phyloP scores from a whole-genome alignment of 2,113 vertebrate genomes.

The Tachysurus vachellii region DNA sequence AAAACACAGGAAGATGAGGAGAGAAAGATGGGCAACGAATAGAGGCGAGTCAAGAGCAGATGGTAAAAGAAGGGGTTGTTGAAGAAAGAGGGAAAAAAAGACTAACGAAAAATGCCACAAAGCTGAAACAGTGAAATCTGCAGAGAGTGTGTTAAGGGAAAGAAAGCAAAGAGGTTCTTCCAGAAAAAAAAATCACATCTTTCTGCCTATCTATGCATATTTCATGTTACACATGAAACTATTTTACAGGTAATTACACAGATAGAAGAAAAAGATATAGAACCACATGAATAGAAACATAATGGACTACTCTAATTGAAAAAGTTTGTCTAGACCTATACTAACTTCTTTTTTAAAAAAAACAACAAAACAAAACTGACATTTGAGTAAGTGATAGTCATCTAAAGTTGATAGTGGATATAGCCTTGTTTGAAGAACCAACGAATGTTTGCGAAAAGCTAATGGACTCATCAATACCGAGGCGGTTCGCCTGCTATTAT shows the following conservation, averaged over 20 bases:
- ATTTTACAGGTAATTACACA: slow-evolving; percentile 39
- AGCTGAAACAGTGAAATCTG: slow-evolving; percentile 32
- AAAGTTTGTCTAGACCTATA: slow-evolving; percentile 14
- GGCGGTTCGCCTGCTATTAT: slow-evolving; percentile 71
- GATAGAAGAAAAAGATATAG: slow-evolving; percentile 11
- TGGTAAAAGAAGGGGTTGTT: slow-evolving; percentile 66
- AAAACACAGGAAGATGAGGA: slow-evolving; percentile 78
- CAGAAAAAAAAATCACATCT: not conserved
- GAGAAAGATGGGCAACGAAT: slow-evolving; percentile 70
- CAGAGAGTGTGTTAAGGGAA: slow-evolving; percentile 31
- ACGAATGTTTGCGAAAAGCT: slow-evolving; percentile 56
- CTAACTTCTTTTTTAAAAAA: slow-evolving; percentile 6
- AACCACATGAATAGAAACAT: not conserved
- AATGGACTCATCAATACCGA: slow-evolving; percentile 75
- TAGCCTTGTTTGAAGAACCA: slow-evolving; percentile 40
- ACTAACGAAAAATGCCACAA: slow-evolving; percentile 42
- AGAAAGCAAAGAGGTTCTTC: not conserved
- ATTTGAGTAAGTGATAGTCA: slow-evolving; percentile 11
- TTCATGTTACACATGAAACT: slow-evolving; percentile 21
- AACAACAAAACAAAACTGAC: not conserved
- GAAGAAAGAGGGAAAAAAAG: slow-evolving; percentile 52
- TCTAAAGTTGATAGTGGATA: slow-evolving; percentile 44
- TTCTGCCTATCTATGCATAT: slow-evolving; percentile 12
- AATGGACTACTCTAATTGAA: slow-evolving; percentile 17
- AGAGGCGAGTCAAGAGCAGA: slow-evolving; percentile 68